These are phyloP conservation scores for Echinometra lucunter DNA, from an alignment of 53 echinoderm and acorn worm genomes.

Conservation along the genomic window DNA sequence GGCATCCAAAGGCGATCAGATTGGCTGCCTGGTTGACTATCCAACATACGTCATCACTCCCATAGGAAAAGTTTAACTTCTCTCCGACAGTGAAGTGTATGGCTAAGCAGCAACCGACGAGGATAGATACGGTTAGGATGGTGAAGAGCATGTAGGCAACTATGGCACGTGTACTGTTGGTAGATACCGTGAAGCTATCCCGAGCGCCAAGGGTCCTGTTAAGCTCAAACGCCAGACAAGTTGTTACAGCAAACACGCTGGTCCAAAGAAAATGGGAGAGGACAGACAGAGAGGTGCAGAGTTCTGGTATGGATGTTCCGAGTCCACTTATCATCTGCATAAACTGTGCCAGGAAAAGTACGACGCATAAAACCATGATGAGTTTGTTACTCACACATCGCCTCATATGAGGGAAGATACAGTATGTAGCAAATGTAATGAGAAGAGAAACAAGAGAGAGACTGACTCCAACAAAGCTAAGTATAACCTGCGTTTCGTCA, in stretches of 20 bases:
- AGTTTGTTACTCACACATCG: conserved; percentile 72
- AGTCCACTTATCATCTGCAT: conserved; percentile 75
- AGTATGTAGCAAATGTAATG: conserved; percentile 71
- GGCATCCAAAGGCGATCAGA: conserved; percentile 71
- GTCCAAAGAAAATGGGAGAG: conserved; percentile 74
- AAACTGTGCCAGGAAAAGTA: conserved; percentile 75
- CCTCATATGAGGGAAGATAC: conserved; percentile 71
- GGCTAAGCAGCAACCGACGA: conserved; percentile 61
- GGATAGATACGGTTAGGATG: conserved; percentile 38
- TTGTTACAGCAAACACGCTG: conserved; percentile 73
- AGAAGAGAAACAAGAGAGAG: conserved; percentile 67
- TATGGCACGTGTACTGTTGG: background rate
- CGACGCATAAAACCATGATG: conserved; percentile 69
- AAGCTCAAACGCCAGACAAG: conserved; percentile 76
- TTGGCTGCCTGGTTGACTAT: conserved; percentile 71
- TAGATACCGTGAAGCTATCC: conserved; percentile 47
- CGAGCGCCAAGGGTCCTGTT: conserved; percentile 71
- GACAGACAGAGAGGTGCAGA: conserved; percentile 69
- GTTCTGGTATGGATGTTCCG: conserved; percentile 47
- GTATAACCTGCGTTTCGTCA: conserved; percentile 57
- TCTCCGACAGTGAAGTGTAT: conserved; percentile 69
- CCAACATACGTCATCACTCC: conserved; percentile 69
- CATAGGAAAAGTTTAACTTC: conserved; percentile 64
- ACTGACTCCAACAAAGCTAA: conserved; percentile 66
- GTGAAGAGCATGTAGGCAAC: conserved; percentile 70